These are phyloP conservation scores for Oegoconia quadripuncta DNA, from an alignment of 2,888 invertebrate species.

Conservation along the genomic window DNA sequence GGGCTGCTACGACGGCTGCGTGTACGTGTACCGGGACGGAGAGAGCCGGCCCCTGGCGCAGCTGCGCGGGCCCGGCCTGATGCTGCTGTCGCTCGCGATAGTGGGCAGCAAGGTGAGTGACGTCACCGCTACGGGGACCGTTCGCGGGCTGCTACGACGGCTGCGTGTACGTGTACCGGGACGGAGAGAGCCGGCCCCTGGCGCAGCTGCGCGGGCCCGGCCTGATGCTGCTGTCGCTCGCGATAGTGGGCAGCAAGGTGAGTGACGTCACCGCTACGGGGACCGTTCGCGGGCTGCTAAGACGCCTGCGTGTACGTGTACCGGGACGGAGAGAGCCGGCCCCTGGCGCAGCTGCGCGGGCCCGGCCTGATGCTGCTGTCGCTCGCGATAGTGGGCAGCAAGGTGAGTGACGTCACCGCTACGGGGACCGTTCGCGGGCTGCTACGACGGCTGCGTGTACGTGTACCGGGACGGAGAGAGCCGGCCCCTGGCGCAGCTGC, in stretches of 20 bases:
- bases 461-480: not conserved
- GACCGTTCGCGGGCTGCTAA: slow-evolving; percentile 83
- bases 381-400: slow-evolving; percentile 82
- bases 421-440: no score
- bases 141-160: slow-evolving; percentile 81
- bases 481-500: no score
- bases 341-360: slow-evolving; percentile 80
- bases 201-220: slow-evolving; percentile 83
- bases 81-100: slow-evolving; percentile 85
- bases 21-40: slow-evolving; percentile 32
- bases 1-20: slow-evolving; percentile 76
- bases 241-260: slow-evolving; percentile 82
- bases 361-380: slow-evolving; percentile 86
- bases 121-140: not conserved
- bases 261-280: not conserved
- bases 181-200: slow-evolving; percentile 34
- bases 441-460: slow-evolving; percentile 31
- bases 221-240: slow-evolving; percentile 85
- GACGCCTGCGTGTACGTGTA: slow-evolving; percentile 45
- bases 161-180: slow-evolving; percentile 41
- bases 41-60: slow-evolving; percentile 57
- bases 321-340: slow-evolving; percentile 21
- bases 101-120: slow-evolving; percentile 79
- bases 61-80: slow-evolving; percentile 84
- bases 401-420: slow-evolving; percentile 54